These are phyloP conservation scores for Saguinus imperator DNA, from an alignment of 2,113 vertebrate species.

Conservation along the genomic window DNA sequence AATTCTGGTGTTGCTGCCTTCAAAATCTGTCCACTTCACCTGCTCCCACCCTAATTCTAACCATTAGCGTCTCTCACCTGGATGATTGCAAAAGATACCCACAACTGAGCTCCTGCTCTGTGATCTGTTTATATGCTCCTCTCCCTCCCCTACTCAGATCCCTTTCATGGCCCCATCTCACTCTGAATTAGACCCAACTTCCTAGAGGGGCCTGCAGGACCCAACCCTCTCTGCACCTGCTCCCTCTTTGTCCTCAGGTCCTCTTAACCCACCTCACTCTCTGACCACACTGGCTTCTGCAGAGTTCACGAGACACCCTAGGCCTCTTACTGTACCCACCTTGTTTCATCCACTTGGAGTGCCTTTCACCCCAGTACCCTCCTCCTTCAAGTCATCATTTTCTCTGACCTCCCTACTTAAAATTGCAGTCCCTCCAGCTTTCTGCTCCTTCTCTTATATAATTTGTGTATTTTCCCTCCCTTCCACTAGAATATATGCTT, in stretches of 20 bases:
- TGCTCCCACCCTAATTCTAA: not conserved
- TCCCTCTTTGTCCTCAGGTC: not conserved
- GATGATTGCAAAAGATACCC: not conserved
- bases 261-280: not conserved
- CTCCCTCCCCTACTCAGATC: not conserved
- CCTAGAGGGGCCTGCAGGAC: not conserved
- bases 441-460: not conserved
- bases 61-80: not conserved
- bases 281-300: not conserved
- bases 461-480: not conserved
- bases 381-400: no score
- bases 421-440: not conserved
- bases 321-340: no score
- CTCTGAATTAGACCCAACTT: not conserved
- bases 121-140: not conserved
- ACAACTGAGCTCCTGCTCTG: not conserved
- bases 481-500: not conserved
- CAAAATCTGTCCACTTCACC: not conserved
- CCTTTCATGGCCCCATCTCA: no score
- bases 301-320: rapidly evolving
- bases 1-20: not conserved
- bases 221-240: not conserved
- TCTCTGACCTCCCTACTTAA: not conserved
- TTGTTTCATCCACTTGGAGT: not conserved
- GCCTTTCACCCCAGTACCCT: not conserved